phyloP scores from a whole-genome alignment of 2,113 vertebrate species.

The Dicrurus megarhynchus region DNA sequence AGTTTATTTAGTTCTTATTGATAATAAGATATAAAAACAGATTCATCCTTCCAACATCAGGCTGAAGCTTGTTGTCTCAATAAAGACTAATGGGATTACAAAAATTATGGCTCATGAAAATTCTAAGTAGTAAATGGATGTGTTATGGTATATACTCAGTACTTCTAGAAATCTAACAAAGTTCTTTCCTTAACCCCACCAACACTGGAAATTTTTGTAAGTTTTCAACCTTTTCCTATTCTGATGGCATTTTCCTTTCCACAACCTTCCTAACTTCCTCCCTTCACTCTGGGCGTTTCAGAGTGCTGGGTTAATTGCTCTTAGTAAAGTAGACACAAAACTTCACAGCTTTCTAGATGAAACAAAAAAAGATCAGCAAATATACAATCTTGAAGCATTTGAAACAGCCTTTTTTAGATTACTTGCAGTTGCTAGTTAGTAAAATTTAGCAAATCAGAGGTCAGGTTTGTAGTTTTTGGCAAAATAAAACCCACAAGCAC shows the following conservation, averaged over 20 bases:
- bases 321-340: background rate
- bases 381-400: background rate
- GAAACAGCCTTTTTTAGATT: background rate
- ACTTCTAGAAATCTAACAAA: background rate
- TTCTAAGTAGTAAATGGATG: background rate
- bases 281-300: background rate
- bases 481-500: background rate
- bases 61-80: background rate
- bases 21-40: background rate
- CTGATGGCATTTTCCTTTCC: background rate
- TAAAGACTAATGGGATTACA: background rate
- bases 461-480: background rate
- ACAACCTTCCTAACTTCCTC: background rate
- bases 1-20: background rate
- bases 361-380: background rate
- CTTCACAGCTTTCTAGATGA: background rate
- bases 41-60: background rate
- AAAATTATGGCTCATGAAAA: background rate
- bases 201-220: rapidly evolving
- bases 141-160: background rate
- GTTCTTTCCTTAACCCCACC: background rate
- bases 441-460: background rate
- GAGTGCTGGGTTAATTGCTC: background rate
- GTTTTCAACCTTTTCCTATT: background rate
- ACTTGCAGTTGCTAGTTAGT: background rate